These are phyloP conservation scores for Nemopilema nomurai DNA, from an alignment of 30 jellyfish, hydroid and myxozoan genomes.

Conservation along the genomic window DNA sequence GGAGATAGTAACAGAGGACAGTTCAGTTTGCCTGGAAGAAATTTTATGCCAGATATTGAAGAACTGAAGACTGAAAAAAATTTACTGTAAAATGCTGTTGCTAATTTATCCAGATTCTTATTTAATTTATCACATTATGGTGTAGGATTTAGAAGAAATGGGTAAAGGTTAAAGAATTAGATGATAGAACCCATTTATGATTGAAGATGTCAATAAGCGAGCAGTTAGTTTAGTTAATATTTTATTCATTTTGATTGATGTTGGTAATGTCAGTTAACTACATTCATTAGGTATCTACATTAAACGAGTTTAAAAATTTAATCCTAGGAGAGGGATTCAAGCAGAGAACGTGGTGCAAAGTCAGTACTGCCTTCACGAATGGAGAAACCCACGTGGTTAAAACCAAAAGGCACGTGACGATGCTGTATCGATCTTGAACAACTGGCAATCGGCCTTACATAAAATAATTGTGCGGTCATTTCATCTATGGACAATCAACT, in stretches of 20 bases:
- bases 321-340: conserved; percentile 76
- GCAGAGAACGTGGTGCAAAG: conserved; percentile 89
- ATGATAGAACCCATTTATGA: no score
- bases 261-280: background rate
- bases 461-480: background rate
- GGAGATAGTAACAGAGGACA: no score
- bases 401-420: background rate
- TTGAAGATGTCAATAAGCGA: no score
- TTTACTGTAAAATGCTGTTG: no score
- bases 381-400: conserved; percentile 60
- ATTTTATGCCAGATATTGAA: no score
- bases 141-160: no score
- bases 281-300: background rate
- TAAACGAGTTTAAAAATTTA: background rate
- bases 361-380: conserved; percentile 85
- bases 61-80: no score
- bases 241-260: background rate
- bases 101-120: no score
- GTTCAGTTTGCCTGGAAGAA: no score
- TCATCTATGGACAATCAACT: background rate
- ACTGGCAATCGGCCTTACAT: background rate
- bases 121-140: no score
- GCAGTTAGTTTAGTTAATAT: background rate
- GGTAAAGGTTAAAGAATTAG: no score
- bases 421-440: background rate